Evolutionary conservation across 2,113 vertebrate genomes (phyloP), one percentile per base, ranked within the genome.

Genomic region (Lepus timidus): DNA sequence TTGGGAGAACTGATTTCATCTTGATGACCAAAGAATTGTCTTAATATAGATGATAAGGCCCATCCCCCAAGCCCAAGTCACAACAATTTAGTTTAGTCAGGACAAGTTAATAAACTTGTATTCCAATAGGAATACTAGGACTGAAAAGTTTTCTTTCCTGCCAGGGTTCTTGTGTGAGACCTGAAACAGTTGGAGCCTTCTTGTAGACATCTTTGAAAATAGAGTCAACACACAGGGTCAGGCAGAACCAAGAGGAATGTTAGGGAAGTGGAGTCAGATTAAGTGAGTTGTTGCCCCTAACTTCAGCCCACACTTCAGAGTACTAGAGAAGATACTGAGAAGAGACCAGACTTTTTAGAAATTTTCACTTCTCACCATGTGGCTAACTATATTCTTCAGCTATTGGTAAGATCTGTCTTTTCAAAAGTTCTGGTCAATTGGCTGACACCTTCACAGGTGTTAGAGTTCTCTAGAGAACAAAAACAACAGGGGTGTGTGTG

Each of bases 21-120:
- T 25, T 31, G 14, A 49, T 84, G 23, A 11, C 75, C 85, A 33
- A 92, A 74, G 8, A 51, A 79, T 20, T 75, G 3, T 88, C 31
- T 80, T 80, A 73, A 74, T 88, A 73, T 65, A 80, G 78, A 61
- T 84, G 84, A 12, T 89, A 70, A 68, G 19, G 33, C 51, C n/a
- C 31, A 33, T 55, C 44, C 9, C 49, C 49, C 31, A 85, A 52
- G 19, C 51, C 65, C 70, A n/a, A 75, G 12, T 33, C 51, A 90
- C 62, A 92, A 68, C 49, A 89, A 64, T 81, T 19, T 13, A 58
- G 36, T 81, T 88, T 89, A 80, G 62, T 89, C 9, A 49, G 31
- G 27, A 27, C 84, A 27, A 93, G 76, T 73, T 87, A 39, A 64
- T 92, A 74, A 1, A 44, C 44, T 44, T 44, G 44, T 44, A 44